Conservation (phyloP, 2,113 vertebrate genomes). For the Dipodomys stephensi region DNA sequence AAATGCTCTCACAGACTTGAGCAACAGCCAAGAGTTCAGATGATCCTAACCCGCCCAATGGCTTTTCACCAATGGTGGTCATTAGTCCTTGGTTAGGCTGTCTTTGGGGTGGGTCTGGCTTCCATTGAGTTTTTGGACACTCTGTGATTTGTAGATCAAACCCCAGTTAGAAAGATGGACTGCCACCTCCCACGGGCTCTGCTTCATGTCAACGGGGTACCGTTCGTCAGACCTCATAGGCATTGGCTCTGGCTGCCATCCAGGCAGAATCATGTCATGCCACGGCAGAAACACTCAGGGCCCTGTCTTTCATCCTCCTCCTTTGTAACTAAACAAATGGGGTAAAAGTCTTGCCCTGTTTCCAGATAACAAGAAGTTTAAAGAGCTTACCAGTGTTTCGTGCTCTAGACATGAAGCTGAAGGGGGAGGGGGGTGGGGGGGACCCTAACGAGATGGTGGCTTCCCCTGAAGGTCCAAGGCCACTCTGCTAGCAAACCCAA, state of each 20-base stretch:
- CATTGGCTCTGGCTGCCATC: conserved; percentile 86
- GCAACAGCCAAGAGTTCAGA: background rate
- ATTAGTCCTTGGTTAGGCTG: conserved; percentile 11
- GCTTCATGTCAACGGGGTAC: conserved; percentile 84
- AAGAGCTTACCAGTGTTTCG: conserved; percentile 85
- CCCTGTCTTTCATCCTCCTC: conserved; percentile 87
- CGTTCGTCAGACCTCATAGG: conserved; percentile 88
- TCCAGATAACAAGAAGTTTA: conserved; percentile 88
- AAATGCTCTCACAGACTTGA: conserved; percentile 13
- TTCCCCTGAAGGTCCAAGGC: conserved; percentile 84
- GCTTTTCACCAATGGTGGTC: background rate
- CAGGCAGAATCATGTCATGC: conserved; percentile 87
- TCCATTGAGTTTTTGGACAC: conserved; percentile 62
- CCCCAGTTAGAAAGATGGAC: conserved; percentile 84
- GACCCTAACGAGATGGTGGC: conserved; percentile 83
- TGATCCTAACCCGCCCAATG: background rate
- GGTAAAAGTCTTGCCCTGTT: conserved; percentile 86
- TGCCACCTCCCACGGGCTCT: conserved; percentile 80
- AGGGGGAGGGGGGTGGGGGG: conserved; percentile 37
- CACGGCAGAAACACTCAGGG: conserved; percentile 86
- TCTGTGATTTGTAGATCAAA: conserved; percentile 85
- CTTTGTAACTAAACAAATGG: conserved; percentile 86
- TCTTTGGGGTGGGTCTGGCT: conserved; percentile 61
- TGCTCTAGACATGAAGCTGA: conserved; percentile 82
- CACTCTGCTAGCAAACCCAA: conserved; percentile 78